Base-by-base conservation (phyloP, 2,888 invertebrate species). In the Drosophila eohydei region DNA sequence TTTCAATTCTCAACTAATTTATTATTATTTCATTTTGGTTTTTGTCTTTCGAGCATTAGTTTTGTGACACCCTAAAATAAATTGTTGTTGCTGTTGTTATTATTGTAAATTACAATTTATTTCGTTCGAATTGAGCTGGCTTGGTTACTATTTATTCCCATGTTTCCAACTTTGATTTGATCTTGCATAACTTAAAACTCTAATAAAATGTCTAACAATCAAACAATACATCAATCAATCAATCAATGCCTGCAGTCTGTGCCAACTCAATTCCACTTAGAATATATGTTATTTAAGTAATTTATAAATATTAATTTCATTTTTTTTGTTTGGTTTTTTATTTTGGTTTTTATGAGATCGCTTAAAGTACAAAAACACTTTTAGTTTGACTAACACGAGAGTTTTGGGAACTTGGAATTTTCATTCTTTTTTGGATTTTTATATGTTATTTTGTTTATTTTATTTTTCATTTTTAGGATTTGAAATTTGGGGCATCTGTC, bases 1-100 rank as follows among this genome's bases (percentile, higher is more conserved):
- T 81, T 88, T 88, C 78, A 86, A 88, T 88, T 88, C 80, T 88
- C 88, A 88, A 88, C 88, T 86, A 86, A 86, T 86, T 86, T 83
- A 86, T 87, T 86, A 80, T 71, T 82, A 76, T 71, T 71, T 72
- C 60, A 68, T 63, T 72, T 75, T 62, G 46, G 46, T 56, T 58
- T 77, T 80, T 74, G 68, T 72, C 32, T 69, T 81, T 73, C 46
- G 65, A 79, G 78, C 74, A 73, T 81, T 83, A 86, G 80, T 83
- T 86, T 83, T 74, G 81, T 83, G 88, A 88, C 81, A 83, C 78
- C 80, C 80, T 85, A 85, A 83, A 88, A 64, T 88, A 81, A 63
- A 77, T 67, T 79, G 69, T 73, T 73, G 46, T 58, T 76, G 50
- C 74, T 71, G n/a, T 64, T 67, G 50, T 64, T 61, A 21, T 71